Evolutionary conservation across 1,140 invertebrate genomes (phyloP).

Genomic region (Pseudomyrmex gracilis): DNA sequence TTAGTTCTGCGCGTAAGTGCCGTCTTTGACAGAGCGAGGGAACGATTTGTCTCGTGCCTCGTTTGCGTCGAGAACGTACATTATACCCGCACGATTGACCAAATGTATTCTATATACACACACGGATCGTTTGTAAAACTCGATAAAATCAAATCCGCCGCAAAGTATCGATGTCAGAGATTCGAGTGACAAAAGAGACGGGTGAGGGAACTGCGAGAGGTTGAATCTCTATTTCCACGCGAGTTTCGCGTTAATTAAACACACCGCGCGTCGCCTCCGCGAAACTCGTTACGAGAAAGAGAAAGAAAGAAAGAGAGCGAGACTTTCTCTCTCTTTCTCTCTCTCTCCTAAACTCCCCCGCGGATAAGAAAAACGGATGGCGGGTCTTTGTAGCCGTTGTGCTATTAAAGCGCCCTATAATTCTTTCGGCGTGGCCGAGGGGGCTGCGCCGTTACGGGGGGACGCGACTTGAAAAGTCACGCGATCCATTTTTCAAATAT

Average conservation of each 20-base stretch:
- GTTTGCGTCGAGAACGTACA: conserved; percentile 37
- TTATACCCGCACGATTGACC: conserved; percentile 38
- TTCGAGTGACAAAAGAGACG: conserved; percentile 55
- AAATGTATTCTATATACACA: conserved; percentile 7
- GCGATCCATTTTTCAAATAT: conserved; percentile 35
- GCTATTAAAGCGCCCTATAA: conserved; percentile 53
- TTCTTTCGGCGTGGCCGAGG: conserved; percentile 32
- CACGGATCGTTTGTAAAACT: neutral
- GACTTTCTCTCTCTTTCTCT: conserved; percentile 38
- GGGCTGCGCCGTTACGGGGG: neutral
- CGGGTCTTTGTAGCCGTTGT: conserved; percentile 36
- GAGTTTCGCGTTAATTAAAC: conserved; percentile 59
- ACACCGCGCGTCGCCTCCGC: conserved; percentile 15
- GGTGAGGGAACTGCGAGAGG: conserved; percentile 60
- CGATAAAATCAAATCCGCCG: neutral
- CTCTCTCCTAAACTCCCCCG: conserved; percentile 19
- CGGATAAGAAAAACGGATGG: conserved; percentile 57
- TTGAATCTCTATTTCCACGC: conserved; percentile 51
- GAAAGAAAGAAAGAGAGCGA: neutral
- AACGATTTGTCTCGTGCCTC: conserved; percentile 14
- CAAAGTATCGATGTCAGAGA: conserved; percentile 45
- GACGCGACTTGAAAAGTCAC: conserved; percentile 37
- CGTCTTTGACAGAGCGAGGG: conserved; percentile 55
- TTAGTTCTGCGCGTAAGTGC: conserved; percentile 69
- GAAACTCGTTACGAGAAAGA: conserved; percentile 41